Base-by-base conservation (phyloP, 1,140 invertebrate genomes). In the Scylla paramamosain region DNA sequence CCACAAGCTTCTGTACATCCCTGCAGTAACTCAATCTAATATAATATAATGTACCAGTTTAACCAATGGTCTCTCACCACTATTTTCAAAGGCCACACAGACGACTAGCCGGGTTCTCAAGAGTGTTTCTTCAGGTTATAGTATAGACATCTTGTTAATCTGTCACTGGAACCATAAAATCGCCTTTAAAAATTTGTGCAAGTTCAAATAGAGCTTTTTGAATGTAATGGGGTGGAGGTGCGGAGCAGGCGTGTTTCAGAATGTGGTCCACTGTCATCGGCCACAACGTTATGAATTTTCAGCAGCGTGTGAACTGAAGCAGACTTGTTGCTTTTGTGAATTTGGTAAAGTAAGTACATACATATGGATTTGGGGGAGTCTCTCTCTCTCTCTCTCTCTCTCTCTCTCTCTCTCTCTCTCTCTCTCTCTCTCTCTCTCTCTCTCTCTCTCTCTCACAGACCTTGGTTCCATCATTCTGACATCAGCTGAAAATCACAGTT, bases 401-500 rank as follows among this genome's bases (percentile, higher is more conserved):
- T 39, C 84, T 86, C 84, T 86, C 84, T 86, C 84, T 86, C 84
- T 86, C 84, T 86, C 84, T 86, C 84, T 32, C 86, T 88, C 86
- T 88, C 86, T 88, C 86, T 88, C 86, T 88, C 86, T 88, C 86
- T 88, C 86, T 88, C 86, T 32, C 31, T 46, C 87, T 89, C 87
- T 89, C 87, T 89, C 87, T 89, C 87, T 89, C 87, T 89, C 87
- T 89, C 87, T 89, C 87, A 46, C 39, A 16, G 12, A 20, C 67
- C n/a, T n/a, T n/a, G 0, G 2, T 59, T 20, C 52, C 16, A 12
- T 59, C 52, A 14, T 20, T 59, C 52, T 59, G 2, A 14, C 52
- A 59, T 3, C 52, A 39, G 39, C 6, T 39, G 39, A 39, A 39
- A 39, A 39, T 39, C 39, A 2, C 39, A 39, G 39, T 39, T 2